phyloP scores from a whole-genome alignment of 2,888 invertebrate genomes.

The Fabriciana adippe region DNA sequence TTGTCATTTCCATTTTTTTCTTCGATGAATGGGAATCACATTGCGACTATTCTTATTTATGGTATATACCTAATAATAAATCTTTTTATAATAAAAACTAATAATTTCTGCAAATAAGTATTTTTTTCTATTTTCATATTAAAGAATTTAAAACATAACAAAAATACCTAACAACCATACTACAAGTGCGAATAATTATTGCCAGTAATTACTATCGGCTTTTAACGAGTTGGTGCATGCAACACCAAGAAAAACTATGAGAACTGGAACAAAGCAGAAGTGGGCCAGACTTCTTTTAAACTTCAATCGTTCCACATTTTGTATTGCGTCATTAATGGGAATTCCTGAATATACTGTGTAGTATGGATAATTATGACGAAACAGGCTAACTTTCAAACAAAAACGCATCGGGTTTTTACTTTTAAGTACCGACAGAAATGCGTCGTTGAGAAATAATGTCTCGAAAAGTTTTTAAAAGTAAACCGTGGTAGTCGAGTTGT shows the following conservation, averaged over 20 bases:
- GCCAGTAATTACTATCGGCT: slow-evolving; percentile 20
- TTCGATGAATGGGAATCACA: too few relatives aligned
- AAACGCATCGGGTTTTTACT: slow-evolving; percentile 52
- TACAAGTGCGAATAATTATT: slow-evolving; percentile 3
- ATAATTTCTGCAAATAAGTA: too few relatives aligned
- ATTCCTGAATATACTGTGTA: slow-evolving; percentile 58
- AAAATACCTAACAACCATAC: neutral
- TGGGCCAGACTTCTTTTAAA: slow-evolving; percentile 48
- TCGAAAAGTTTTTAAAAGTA: slow-evolving; percentile 52
- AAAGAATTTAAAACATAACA: too few relatives aligned
- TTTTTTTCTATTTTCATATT: too few relatives aligned
- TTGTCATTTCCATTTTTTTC: too few relatives aligned
- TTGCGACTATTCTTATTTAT: too few relatives aligned
- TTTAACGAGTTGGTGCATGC: slow-evolving; percentile 30
- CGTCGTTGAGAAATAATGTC: slow-evolving; percentile 54
- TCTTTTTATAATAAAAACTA: too few relatives aligned
- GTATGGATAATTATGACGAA: slow-evolving; percentile 59
- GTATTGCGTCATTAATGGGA: slow-evolving; percentile 59
- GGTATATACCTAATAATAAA: too few relatives aligned
- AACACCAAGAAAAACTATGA: slow-evolving; percentile 38
- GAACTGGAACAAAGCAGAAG: slow-evolving; percentile 43
- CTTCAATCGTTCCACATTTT: slow-evolving; percentile 50
- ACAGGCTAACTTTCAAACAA: slow-evolving; percentile 64
- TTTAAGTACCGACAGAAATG: slow-evolving; percentile 56
- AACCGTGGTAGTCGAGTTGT: slow-evolving; percentile 52